Base-by-base conservation (phyloP, 1,140 invertebrate species). In the Metopolophium dirhodum region DNA sequence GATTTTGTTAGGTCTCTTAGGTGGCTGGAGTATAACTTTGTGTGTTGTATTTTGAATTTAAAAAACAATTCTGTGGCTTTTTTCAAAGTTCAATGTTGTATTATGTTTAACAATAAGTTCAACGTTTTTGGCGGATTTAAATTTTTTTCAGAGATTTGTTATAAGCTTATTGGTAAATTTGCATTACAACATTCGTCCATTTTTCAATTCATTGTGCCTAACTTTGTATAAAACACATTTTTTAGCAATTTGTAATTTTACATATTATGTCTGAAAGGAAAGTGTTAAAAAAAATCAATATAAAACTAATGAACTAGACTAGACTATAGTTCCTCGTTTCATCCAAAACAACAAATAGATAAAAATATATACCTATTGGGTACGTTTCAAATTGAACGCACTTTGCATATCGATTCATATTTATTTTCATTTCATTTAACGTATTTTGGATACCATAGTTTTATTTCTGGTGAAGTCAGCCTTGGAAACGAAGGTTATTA, bases 401-500 rank as follows among this genome's bases (percentile, higher is more conserved):
- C 35, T 82, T 82, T 82, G 6, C 77, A 82, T 22, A 37, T 37
- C n/a, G 35, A 82, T 49, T 87, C 30, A 22, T 26, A 22, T 86
- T 87, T 85, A 23, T 85, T 85, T 37, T 9, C 35, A 37, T 22
- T 83, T 83, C 11, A 77, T n/a, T 77, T 35, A 77, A 77, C 61
- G n/a, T 35, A 77, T 41, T 85, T 85, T 47, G 23, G 45, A 87
- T 47, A n/a, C 7, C 26, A n/a, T 30, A 45, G 45, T 47, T 49
- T 49, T 30, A 49, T 87, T 87, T 49, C 85, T 87, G 85, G 30
- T 87, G 45, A 87, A 47, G 85, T 87, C 0, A 87, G 41, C 85
- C 85, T 87, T 87, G 85, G 30, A 49, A 87, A 87, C 23, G 85
- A 87, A 87, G 85, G 85, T 87, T 87, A 87, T 49, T 35, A 49